Base-by-base conservation (phyloP, 2,888 invertebrate genomes). In the Chrysotoxum bicinctum region DNA sequence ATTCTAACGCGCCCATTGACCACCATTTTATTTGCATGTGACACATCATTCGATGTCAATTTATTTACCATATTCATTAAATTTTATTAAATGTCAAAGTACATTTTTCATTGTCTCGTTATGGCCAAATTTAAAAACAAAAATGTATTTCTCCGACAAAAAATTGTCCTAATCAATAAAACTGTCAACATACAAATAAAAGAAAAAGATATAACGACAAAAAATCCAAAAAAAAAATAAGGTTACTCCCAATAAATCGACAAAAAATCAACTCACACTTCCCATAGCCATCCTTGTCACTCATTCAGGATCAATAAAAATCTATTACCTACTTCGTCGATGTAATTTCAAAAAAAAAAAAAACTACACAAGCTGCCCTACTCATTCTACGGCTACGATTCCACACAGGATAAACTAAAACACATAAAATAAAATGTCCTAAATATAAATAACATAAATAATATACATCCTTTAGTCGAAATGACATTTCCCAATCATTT, bases 231-330 rank as follows among this genome's bases (percentile, higher is more conserved):
- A 26, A 73, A 60, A 66, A 70, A 70, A 54, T 48, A 52, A 37
- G 73, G 45, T 73, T 68, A 43, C 81, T 62, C 45, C 45, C 76
- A 85, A 77, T 77, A 80, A 85, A 85, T 77, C 76, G 26, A 56
- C 62, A 81, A 45, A 66, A 76, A 76, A 77, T 68, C 68, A 85
- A 85, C 68, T 68, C 26, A 66, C 45, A 37, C 6, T 58, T 10
- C 45, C 26, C 30, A 32, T 12, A 19, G 21, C 56, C 76, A 73
- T 76, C 68, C 81, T 37, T 73, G 85, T 81, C 85, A 85, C 35
- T 81, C 80, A 76, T 54, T 85, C 72, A 72, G 72, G 75, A 80
- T 79, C 84, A 85, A 85, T 85, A 85, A 85, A 81, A 81, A 81
- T 85, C 85, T 77, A 81, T 85, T 73, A 85, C 84, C 66, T 66